A percentile compares a stretch with the other conserved stretches of the same genome.
Conservation (phyloP, 1,140 invertebrate species). For the Gonatopus flavifemur region DNA sequence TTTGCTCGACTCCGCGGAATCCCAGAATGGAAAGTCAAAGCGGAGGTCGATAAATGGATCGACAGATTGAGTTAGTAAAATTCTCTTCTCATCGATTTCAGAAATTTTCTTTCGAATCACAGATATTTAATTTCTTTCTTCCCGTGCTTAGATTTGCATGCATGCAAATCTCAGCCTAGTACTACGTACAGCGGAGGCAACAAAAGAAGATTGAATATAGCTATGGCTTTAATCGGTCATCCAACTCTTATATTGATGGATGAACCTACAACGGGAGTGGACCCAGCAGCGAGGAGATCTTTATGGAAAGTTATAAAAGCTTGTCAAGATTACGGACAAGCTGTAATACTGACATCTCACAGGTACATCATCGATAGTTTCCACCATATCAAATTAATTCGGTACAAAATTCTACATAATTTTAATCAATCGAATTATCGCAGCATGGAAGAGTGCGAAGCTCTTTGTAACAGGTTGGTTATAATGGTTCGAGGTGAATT, state of each 20-base stretch:
- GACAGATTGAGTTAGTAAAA: conserved; percentile 51
- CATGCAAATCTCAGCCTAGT: conserved; percentile 55
- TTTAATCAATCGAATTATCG: conserved; percentile 2
- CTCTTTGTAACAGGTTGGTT: conserved; percentile 78
- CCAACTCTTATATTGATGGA: conserved; percentile 76
- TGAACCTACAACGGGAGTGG: conserved; percentile 77
- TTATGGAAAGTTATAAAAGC: conserved; percentile 74
- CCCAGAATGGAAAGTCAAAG: conserved; percentile 55
- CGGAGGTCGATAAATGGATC: conserved; percentile 59
- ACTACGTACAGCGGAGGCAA: conserved; percentile 85
- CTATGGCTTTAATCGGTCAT: conserved; percentile 82
- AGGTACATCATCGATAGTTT: conserved; percentile 51
- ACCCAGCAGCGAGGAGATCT: conserved; percentile 79
- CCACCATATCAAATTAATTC: neutral
- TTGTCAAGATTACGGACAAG: conserved; percentile 66
- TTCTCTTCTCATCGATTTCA: neutral
- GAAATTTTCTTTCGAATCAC: neutral
- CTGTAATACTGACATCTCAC: conserved; percentile 77
- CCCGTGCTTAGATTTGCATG: conserved; percentile 47
- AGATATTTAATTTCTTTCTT: conserved; percentile 2
- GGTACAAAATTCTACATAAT: neutral
- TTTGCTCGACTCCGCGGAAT: conserved; percentile 70
- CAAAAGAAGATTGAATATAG: conserved; percentile 92
- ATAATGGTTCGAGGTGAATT: conserved; percentile 88
- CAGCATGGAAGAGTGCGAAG: conserved; percentile 92